Percentiles rank a stretch among this genome's conserved stretches.
Conservation (phyloP, 2,113 vertebrate genomes). For the Engraulis encrasicolus region DNA sequence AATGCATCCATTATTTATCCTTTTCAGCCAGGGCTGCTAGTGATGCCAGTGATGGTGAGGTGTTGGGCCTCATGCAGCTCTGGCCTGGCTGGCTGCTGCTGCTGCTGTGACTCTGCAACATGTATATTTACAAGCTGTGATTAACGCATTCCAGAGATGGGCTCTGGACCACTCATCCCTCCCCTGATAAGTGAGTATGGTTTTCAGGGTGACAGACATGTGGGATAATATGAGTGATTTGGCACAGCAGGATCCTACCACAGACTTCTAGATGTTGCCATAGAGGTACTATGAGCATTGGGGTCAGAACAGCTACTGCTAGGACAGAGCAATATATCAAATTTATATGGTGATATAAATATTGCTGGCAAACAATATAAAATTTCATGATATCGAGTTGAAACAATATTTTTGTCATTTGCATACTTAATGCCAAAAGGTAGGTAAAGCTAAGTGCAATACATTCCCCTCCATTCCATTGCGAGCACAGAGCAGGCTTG, state of each 20-base stretch:
- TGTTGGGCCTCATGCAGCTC: neutral
- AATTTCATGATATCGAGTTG: no score
- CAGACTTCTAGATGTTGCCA: neutral
- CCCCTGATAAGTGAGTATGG: neutral
- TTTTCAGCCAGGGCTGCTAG: neutral
- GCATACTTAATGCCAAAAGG: no score
- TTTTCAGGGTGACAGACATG: neutral
- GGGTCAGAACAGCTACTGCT: no score
- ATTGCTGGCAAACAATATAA: no score
- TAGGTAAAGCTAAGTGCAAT: no score
- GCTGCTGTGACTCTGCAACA: neutral
- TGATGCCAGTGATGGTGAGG: no score
- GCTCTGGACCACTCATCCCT: neutral
- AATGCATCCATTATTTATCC: slow-evolving; percentile 12
- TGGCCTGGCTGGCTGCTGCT: neutral
- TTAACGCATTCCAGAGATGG: neutral
- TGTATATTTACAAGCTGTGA: neutral
- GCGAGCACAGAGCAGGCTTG: no score
- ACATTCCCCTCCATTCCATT: no score
- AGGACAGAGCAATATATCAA: no score
- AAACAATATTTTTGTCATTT: no score
- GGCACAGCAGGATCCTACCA: neutral
- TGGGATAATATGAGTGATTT: neutral
- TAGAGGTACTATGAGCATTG: no score
- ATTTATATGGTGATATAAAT: no score